Base-by-base conservation (phyloP, 2,113 vertebrate species). In the Alethe diademata region DNA sequence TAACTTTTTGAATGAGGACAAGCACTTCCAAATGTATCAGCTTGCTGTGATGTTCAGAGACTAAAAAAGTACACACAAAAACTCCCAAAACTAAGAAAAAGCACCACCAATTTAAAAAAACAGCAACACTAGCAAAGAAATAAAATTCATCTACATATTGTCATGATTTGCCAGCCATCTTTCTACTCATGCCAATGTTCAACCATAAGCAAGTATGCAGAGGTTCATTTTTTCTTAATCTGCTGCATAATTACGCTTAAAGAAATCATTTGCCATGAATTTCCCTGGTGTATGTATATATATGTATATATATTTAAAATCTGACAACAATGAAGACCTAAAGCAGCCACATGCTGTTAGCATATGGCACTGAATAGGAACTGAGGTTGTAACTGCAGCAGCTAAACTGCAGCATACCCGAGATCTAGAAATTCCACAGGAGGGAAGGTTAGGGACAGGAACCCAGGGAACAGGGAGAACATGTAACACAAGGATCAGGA, bases 401-500 rank as follows among this genome's bases (percentile, higher is more conserved):
- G 22, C 24, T 43, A 9, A 22, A 18, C 8, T 8, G 17, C 38
- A 91, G 53, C 62, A 72, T 2, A 14, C 5, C 9, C 2, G 5
- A 58, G 47, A 81, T 11, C 10, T 6, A 73, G 43, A 56, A 83
- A 76, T 12, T 19, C 33, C 50, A 1, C 9, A 29, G 17, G 25
- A 72, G 31, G 75, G 20, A 33, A 62, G 5, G 7, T 18, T 20
- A 19, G 8, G 10, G 12, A 26, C 24, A 78, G 8, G 51, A 23
- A 81, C 50, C 3, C 33, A 53, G 22, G 73, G 62, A n/a, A 60
- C 9, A 56, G 2, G 31, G 38, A 75, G 12, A 85, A 31, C 5
- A 66, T 0, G 0, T 1, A 53, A 33, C 6, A 22, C 29, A 64
- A 38, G 67, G 12, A 62, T 25, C 14, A 50, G 42, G 13, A 90